Base-by-base conservation (phyloP, 2,113 vertebrate genomes). In the Chinchilla lanigera region DNA sequence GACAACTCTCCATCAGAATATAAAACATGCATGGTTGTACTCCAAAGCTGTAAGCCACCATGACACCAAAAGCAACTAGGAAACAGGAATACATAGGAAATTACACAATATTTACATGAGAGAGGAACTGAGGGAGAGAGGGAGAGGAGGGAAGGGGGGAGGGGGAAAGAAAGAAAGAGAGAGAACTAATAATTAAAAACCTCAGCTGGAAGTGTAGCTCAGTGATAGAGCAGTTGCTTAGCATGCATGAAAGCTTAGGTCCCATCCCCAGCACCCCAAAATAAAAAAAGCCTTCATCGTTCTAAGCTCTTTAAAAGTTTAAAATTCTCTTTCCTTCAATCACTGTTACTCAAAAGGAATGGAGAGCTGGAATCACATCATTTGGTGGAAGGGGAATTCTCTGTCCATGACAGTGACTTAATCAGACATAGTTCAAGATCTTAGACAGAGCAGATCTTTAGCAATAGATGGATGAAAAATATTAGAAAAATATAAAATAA, bases 1-100 rank as follows among this genome's bases (percentile, higher is more conserved):
- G 92, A 92, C 20, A 93, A 98, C 86, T 85, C 56, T 94, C 61
- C 33, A 58, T 75, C 7, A 9, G 22, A 92, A 71, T 86, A 81
- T 33, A 11, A 0, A 80, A 30, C 14, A 13, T 44, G 33, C 85
- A 83, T 22, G 93, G 52, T 38, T 83, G 86, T 2, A 94, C 33
- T 38, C 38, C 38, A 61, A 91, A 92, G 50, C 24, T 54, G 54
- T 41, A 71, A 97, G 60, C 82, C 56, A 95, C 33, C 52, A 35
- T 33, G 93, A 78, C 47, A 67, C 63, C 1, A 35, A 58, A 94
- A 87, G 71, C 35, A 97, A 95, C 84, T 35, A 93, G 30, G 54
- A 83, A 90, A 90, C 3, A 94, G 16, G 3, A 19, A 47, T 35
- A 78, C 26, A 47, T 17, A 78, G 2, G 7, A 16, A 89, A 90